phyloP scores from a whole-genome alignment of 2,888 invertebrate species.

The Acleris cristana region DNA sequence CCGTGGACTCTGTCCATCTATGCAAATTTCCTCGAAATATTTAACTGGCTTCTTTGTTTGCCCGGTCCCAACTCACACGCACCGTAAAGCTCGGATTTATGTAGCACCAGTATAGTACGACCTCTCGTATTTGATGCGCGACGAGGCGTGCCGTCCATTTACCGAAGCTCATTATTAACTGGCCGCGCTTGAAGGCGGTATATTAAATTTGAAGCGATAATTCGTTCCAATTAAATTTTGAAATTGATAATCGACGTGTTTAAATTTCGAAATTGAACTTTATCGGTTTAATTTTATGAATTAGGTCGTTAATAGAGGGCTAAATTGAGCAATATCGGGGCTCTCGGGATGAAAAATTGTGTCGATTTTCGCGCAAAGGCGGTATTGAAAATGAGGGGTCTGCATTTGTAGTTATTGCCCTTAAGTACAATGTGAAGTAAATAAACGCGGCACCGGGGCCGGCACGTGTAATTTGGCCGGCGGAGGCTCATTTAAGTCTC shows the following conservation, averaged over 20 bases:
- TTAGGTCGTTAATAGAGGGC: conserved; percentile 22
- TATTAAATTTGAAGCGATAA: conserved; percentile 38
- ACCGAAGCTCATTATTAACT: conserved; percentile 10
- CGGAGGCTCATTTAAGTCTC: conserved; percentile 77
- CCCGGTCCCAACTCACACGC: conserved; percentile 63
- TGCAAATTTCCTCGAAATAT: conserved; percentile 82
- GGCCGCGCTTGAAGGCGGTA: conserved; percentile 31
- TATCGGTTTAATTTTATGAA: conserved; percentile 32
- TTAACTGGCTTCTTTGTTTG: conserved; percentile 72
- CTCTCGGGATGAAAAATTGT: conserved; percentile 48
- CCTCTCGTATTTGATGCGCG: conserved; percentile 48
- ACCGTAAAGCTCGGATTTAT: conserved; percentile 63
- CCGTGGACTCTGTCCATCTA: conserved; percentile 74
- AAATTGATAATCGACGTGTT: conserved; percentile 33
- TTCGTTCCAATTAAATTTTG: conserved; percentile 37
- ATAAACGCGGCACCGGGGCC: conserved; percentile 74
- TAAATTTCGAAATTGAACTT: conserved; percentile 25
- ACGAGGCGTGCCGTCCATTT: conserved; percentile 30
- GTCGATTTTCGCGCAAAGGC: conserved; percentile 64
- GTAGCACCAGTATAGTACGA: conserved; percentile 54
- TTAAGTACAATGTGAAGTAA: conserved; percentile 82
- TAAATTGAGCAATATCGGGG: conserved; percentile 24
- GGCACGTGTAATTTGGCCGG: conserved; percentile 78
- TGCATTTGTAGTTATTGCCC: conserved; percentile 76
- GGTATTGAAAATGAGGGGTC: conserved; percentile 72